Evolutionary conservation across 2,113 vertebrate genomes (phyloP).

Genomic region (Entomyzon cyanotis): DNA sequence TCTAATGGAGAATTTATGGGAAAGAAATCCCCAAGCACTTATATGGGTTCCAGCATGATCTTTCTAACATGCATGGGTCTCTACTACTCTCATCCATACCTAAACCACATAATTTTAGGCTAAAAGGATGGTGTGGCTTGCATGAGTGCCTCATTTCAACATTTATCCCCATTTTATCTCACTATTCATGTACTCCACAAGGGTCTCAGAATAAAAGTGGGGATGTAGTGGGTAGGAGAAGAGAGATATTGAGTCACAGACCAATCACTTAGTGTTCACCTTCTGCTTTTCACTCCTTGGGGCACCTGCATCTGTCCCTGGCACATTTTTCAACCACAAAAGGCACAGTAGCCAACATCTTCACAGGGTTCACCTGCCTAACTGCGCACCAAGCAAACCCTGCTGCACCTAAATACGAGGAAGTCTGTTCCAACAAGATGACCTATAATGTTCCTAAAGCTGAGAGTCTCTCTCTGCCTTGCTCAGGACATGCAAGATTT

Average conservation of each 20-base stretch:
- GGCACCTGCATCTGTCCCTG: background rate
- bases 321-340: background rate
- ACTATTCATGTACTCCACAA: background rate
- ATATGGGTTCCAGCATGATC: background rate
- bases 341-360: background rate
- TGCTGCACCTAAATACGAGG: background rate
- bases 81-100: background rate
- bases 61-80: rapidly evolving
- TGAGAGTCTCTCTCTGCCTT: background rate
- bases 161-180: background rate
- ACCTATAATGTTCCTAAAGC: background rate
- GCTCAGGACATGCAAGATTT: background rate
- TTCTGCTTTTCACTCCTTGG: background rate
- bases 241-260: background rate
- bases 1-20: background rate
- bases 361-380: background rate
- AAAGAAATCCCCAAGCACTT: background rate
- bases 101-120: background rate
- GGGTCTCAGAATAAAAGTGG: background rate
- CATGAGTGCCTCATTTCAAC: background rate
- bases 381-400: background rate
- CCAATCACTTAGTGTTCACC: background rate
- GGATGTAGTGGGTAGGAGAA: background rate
- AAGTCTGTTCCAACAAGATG: background rate
- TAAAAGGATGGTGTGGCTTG: background rate